These are phyloP conservation scores for Lemur catta DNA, from an alignment of 2,797 vertebrate genomes.

Conservation along the genomic window DNA sequence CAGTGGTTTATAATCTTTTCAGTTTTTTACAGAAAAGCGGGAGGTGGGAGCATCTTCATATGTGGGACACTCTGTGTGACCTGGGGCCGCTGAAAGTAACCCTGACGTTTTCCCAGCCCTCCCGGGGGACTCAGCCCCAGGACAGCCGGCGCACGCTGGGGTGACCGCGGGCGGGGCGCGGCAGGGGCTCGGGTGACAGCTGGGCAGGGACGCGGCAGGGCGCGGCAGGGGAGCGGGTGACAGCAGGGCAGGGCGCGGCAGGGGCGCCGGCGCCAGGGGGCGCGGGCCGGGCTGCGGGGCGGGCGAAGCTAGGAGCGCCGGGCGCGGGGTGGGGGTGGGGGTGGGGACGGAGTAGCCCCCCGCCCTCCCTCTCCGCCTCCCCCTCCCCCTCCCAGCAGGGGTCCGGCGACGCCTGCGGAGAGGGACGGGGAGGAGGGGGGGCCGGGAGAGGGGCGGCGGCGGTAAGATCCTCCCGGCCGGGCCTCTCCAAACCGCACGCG, in stretches of 20 bases:
- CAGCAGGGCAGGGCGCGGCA: not conserved
- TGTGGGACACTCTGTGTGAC: not conserved
- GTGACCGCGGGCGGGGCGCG: not conserved
- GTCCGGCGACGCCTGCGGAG: rapidly evolving
- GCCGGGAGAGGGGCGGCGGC: not conserved
- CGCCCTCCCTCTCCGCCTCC: too few relatives aligned
- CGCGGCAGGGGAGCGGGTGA: too few relatives aligned
- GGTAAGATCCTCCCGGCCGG: not conserved
- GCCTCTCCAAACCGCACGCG: not conserved
- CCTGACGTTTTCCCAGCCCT: not conserved
- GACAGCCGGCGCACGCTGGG: not conserved
- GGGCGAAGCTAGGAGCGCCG: rapidly evolving
- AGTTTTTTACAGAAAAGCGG: not conserved
- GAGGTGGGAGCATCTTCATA: not conserved
- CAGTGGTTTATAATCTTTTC: not conserved
- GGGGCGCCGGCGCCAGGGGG: not conserved
- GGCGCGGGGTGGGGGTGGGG: not conserved
- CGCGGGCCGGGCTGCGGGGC: not conserved
- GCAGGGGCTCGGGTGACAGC: not conserved
- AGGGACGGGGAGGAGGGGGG: rapidly evolving
- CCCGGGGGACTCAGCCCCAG: not conserved
- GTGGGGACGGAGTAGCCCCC: too few relatives aligned
- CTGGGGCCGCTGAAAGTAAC: not conserved
- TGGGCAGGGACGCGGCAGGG: too few relatives aligned
- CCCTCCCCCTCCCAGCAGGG: not conserved